Percentiles rank a stretch among this genome's conserved stretches.
phyloP scores from a whole-genome alignment of 2,888 invertebrate species.

The Parnassius apollo region DNA sequence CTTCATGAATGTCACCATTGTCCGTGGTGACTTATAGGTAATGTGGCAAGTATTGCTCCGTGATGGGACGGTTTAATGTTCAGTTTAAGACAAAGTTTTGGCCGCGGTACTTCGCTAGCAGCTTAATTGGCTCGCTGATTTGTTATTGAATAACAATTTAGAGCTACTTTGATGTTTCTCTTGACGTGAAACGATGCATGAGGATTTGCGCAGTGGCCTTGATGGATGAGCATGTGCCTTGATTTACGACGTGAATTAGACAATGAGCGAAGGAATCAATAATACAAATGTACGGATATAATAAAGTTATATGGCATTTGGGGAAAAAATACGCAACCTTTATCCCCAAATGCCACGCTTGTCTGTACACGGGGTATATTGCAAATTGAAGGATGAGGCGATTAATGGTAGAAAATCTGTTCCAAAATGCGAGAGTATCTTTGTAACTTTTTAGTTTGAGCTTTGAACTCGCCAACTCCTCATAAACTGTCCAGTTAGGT shows the following conservation, averaged over 20 bases:
- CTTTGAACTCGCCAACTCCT: too few species aligned
- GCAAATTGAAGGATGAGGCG: too few species aligned
- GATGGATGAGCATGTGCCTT: conserved; percentile 1
- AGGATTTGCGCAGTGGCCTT: conserved; percentile 20
- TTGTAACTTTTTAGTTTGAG: too few species aligned
- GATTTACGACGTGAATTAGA: not conserved
- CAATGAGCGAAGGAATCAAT: not conserved
- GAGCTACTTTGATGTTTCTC: conserved; percentile 32
- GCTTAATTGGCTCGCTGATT: conserved; percentile 44
- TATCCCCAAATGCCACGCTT: too few species aligned
- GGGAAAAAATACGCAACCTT: too few species aligned
- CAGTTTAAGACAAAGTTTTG: conserved; percentile 55
- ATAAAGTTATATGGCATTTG: too few species aligned
- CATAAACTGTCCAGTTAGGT: too few species aligned
- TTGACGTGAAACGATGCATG: conserved; percentile 26
- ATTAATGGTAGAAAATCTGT: too few species aligned
- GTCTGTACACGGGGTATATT: too few species aligned
- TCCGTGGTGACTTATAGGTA: conserved; percentile 59
- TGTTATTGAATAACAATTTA: conserved; percentile 50
- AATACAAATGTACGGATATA: too few species aligned
- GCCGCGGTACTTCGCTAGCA: conserved; percentile 37
- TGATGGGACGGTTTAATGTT: conserved; percentile 54
- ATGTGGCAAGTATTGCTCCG: conserved; percentile 56
- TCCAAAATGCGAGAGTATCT: too few species aligned
- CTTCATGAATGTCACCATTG: conserved; percentile 61